A percentile compares a stretch with the other conserved stretches of the same genome.
Evolutionary conservation across 2,797 vertebrate genomes (phyloP).

Genomic region (Clarias laeviceps): DNA sequence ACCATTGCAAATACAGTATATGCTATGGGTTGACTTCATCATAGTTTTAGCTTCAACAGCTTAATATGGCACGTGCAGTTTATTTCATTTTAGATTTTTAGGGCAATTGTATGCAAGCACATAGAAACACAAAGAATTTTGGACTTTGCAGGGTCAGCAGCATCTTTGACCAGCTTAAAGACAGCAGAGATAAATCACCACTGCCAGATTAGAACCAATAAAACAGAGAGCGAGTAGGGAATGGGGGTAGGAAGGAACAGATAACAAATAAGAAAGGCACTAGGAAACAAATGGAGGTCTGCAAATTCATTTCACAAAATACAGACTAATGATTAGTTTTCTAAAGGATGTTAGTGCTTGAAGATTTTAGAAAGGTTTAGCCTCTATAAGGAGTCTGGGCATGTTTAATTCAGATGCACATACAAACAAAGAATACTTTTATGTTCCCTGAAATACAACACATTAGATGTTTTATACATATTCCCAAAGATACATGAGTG

Average conservation of each 20-base stretch:
- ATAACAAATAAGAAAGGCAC: conserved; percentile 46
- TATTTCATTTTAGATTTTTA: conserved; percentile 2
- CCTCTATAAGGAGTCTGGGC: conserved; percentile 34
- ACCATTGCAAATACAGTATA: not conserved
- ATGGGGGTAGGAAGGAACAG: conserved; percentile 14
- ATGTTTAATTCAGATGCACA: conserved; percentile 27
- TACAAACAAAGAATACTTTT: not conserved
- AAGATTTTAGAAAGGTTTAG: conserved; percentile 33
- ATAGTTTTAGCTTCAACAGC: not conserved
- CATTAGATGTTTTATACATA: not conserved
- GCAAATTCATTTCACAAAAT: conserved; percentile 43
- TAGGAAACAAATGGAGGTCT: conserved; percentile 53
- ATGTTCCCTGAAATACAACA: not conserved
- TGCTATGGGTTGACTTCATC: not conserved
- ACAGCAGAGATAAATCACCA: conserved; percentile 59
- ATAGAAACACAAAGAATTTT: conserved; percentile 27
- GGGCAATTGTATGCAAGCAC: conserved; percentile 19
- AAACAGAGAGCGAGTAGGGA: conserved; percentile 26
- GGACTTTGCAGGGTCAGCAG: conserved; percentile 53
- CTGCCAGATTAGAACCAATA: conserved; percentile 58
- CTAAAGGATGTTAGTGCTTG: conserved; percentile 40
- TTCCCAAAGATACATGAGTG: no score
- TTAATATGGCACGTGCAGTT: not conserved
- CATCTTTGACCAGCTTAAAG: conserved; percentile 51
- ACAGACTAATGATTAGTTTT: conserved; percentile 51